Percentiles rank a stretch among this genome's conserved stretches.
Evolutionary conservation across 2,113 vertebrate genomes (phyloP).

Genomic region (Macaca mulatta): DNA sequence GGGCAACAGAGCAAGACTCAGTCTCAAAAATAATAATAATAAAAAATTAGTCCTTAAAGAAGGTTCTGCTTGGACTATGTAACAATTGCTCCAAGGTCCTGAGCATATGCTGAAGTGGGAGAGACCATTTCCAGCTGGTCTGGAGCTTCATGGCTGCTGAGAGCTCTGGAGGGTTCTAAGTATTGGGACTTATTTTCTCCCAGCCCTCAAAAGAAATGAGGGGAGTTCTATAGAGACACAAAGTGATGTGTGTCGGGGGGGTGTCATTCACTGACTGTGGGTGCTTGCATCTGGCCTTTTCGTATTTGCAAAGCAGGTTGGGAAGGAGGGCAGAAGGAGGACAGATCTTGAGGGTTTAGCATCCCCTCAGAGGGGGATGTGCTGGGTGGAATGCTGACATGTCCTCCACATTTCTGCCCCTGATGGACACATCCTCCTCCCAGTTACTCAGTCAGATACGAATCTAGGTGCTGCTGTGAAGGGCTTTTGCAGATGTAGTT

Average conservation of each 20-base stretch:
- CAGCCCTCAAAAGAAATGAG: too few relatives aligned
- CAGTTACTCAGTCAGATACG: background rate
- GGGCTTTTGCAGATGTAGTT: background rate
- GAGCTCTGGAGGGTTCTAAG: background rate
- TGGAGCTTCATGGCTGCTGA: background rate
- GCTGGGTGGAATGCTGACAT: background rate
- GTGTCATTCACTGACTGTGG: rapidly evolving
- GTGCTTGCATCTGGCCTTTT: background rate
- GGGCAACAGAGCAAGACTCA: background rate
- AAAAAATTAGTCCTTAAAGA: background rate
- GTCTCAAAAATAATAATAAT: background rate
- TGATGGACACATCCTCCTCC: background rate
- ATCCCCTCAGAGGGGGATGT: too few relatives aligned
- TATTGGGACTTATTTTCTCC: background rate
- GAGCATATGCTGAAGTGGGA: background rate
- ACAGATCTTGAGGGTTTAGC: background rate
- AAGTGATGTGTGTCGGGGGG: too few relatives aligned
- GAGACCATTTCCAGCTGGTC: background rate
- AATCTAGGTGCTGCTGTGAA: background rate
- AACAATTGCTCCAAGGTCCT: background rate
- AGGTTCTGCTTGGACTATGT: background rate
- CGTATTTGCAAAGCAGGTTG: too few relatives aligned
- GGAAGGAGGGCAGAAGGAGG: background rate
- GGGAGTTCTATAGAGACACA: too few relatives aligned
- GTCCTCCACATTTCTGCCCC: background rate